Base-by-base conservation (phyloP, 2,888 invertebrate genomes). In the Gymnosoma rotundatum region DNA sequence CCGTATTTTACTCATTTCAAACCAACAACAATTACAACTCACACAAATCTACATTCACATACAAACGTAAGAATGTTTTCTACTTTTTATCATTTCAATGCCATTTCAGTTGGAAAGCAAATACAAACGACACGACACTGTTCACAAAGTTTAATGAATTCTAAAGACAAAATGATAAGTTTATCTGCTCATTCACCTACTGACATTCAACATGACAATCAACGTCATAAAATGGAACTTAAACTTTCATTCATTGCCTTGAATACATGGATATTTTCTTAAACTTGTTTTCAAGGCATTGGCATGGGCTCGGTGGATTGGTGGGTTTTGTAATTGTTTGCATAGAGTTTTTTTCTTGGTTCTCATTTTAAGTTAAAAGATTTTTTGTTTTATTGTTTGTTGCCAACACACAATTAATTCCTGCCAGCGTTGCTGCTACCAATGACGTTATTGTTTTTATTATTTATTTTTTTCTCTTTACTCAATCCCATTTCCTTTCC, bases 131-230 rank as follows among this genome's bases (percentile, higher is more conserved):
- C 5, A 63, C 48, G 42, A 32, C 5, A 56, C 42, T 45, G 25
- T 32, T 69, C 54, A 38, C 38, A 64, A 63, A 63, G 25, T 72
- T 50, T 18, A 78, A 69, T 42, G 70, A 78, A 78, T 54, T 70
- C 36, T 21, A 52, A 50, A 63, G 69, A 56, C 61, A 64, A 81
- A 75, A 76, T 67, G 83, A 70, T 78, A 73, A 81, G 67, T 74
- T 78, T 81, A 70, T 78, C 84, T 75, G 78, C 73, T 70, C 58
- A 48, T 81, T 84, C 81, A 84, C 84, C 78, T 81, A 78, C 78
- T 84, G 84, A 78, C 81, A 81, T 64, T 60, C 73, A 81, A 81
- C 78, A 84, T 81, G 81, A 78, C 84, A 84, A 70, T 81, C 81
- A 84, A 81, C 81, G 84, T 78, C 84, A 81, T 78, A 79, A 79